Evolutionary conservation across 2,888 invertebrate species (phyloP), one percentile per base, ranked within the genome.

Genomic region (Eucera pruinosa): DNA sequence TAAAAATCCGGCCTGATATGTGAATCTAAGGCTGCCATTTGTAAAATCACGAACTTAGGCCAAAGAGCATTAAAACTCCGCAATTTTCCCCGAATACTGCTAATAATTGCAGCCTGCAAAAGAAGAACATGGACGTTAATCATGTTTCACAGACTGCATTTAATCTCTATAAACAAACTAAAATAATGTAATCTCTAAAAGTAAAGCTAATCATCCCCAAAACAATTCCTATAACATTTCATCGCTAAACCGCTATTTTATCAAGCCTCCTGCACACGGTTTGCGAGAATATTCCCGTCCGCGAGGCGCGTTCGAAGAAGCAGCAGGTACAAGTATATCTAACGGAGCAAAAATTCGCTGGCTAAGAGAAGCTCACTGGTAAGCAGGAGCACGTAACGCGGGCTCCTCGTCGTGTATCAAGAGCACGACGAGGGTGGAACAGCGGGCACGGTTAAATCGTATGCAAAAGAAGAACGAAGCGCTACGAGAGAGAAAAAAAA

Each of bases 381-480:
- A 48, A 69, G 64, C 75, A 30, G 74, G 23, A 75, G 70, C 66
- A 66, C 69, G 76, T 78, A 78, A 78, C 66, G 70, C 58, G 57
- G 55, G 68, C 72, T 27, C 48, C 43, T 78, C 58, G 70, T 60
- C 64, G 79, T 78, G 79, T 79, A 78, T 72, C 78, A 71, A 67
- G 77, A 64, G 55, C 68, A 41, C 54, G 79, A 70, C 62, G 79
- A 72, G 79, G 79, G 80, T 80, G 79, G 74, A 80, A 69, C 75
- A 65, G 67, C 70, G 70, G 58, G 72, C 80, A 65, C 77, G 68
- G 68, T 75, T 81, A 74, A 82, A 79, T 81, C 81, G 82, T 74
- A 76, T 79, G 82, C 81, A 67, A 65, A 74, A 79, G 61, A 68
- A 71, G 62, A 68, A 52, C 50, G 61, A 43, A 18, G 60, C 43